Percentiles rank a stretch among this genome's conserved stretches.
phyloP scores from a whole-genome alignment of 2,113 vertebrate genomes.

The Corythoichthys intestinalis region DNA sequence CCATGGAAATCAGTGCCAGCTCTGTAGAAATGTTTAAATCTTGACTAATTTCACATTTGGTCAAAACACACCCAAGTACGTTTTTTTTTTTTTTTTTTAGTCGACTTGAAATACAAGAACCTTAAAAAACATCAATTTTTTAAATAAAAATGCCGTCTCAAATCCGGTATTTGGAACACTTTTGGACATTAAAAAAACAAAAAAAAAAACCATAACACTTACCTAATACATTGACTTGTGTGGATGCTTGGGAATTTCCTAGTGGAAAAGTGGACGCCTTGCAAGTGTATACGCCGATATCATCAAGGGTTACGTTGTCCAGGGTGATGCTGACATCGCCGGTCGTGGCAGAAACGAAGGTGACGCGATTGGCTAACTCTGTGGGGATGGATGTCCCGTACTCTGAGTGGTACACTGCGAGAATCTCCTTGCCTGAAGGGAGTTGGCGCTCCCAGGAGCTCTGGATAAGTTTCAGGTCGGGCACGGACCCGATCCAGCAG shows the following conservation, averaged over 20 bases:
- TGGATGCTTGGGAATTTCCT: conserved; percentile 87
- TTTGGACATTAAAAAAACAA: not conserved
- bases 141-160: too few species aligned
- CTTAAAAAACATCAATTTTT: too few species aligned
- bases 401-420: conserved; percentile 89
- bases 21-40: too few species aligned
- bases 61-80: too few species aligned
- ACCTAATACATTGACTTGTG: conserved; percentile 86
- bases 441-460: conserved; percentile 89
- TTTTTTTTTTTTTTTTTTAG: too few species aligned
- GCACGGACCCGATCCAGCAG: conserved; percentile 82
- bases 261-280: conserved; percentile 92
- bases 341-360: conserved; percentile 83
- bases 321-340: conserved; percentile 87
- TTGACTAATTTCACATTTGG: too few species aligned
- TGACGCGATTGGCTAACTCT: conserved; percentile 81
- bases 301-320: conserved; percentile 82
- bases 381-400: conserved; percentile 84
- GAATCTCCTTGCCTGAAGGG: conserved; percentile 78
- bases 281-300: conserved; percentile 89
- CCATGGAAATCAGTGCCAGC: too few species aligned
- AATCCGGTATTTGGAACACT: too few species aligned
- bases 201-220: conserved; percentile 29
- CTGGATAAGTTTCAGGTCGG: conserved; percentile 88
- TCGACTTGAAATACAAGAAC: too few species aligned